phyloP scores from a whole-genome alignment of 2,888 invertebrate species.

The Dugesia japonica region DNA sequence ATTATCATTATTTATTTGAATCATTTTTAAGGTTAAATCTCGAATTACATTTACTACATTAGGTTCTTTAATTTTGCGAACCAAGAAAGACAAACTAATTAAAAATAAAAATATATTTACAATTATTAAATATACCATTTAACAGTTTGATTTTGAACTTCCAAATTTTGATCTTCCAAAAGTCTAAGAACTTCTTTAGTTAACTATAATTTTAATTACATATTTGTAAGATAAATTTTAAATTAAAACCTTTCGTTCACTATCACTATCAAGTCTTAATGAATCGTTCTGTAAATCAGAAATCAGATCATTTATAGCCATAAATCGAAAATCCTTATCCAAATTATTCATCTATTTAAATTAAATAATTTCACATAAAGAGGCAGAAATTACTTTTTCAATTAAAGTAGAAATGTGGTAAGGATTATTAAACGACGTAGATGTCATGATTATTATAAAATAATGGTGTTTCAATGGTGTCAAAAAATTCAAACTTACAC shows the following conservation, averaged over 20 bases:
- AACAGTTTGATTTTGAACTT: constrained; percentile 97
- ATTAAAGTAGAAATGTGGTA: not conserved
- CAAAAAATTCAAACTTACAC: not conserved
- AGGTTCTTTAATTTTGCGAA: constrained; percentile 88
- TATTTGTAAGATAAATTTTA: not conserved
- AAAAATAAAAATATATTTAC: not conserved
- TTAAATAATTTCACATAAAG: not conserved
- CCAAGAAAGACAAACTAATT: constrained; percentile 56
- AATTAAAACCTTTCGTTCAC: constrained; percentile 64
- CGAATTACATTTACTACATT: constrained; percentile 95
- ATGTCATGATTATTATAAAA: not conserved
- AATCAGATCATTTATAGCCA: constrained; percentile 99
- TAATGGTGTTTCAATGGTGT: too few species aligned
- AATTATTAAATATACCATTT: constrained; percentile 59
- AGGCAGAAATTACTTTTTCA: not conserved
- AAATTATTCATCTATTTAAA: constrained; percentile 51
- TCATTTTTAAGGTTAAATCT: constrained; percentile 84
- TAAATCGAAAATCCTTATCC: constrained; percentile 82
- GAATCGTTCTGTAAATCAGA: constrained; percentile 92
- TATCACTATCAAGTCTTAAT: constrained; percentile 94
- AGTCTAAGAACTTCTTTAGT: constrained; percentile 84
- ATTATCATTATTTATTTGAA: constrained; percentile 58
- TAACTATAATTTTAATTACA: constrained; percentile 51
- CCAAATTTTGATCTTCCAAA: constrained; percentile 92
- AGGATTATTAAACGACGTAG: not conserved